Evolutionary conservation across 2,797 vertebrate species (phyloP).

Genomic region (Onychomys leucogaster): DNA sequence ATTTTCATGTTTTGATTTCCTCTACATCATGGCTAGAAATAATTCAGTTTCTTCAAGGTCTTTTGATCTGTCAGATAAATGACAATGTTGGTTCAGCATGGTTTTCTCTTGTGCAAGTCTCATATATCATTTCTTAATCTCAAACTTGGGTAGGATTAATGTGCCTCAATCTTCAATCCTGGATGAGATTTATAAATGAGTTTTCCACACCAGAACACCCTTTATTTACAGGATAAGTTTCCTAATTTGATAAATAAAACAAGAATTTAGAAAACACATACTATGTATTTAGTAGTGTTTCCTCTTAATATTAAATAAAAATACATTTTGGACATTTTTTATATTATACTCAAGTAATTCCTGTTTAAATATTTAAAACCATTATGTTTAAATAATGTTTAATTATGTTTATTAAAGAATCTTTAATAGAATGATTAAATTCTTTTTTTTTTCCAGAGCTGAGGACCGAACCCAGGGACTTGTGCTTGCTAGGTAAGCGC

Average conservation of each 20-base stretch:
- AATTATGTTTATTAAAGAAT: neutral
- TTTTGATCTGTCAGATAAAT: constrained; percentile 13
- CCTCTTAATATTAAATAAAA: neutral
- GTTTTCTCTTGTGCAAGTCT: constrained; percentile 34
- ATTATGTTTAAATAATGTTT: neutral
- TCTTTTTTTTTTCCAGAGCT: too few species aligned
- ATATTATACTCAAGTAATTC: neutral
- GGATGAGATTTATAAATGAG: neutral
- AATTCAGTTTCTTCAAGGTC: neutral
- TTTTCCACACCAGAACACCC: neutral
- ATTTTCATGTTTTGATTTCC: neutral
- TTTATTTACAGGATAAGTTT: neutral
- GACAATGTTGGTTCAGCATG: neutral
- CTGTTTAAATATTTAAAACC: neutral
- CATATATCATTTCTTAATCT: constrained; percentile 40
- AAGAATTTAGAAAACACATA: neutral
- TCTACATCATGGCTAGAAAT: neutral
- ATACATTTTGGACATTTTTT: neutral
- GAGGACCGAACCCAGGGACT: too few species aligned
- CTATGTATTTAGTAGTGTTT: neutral
- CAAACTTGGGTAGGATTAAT: neutral
- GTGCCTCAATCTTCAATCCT: neutral
- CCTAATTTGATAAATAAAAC: neutral
- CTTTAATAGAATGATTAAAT: neutral
- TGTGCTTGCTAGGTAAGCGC: too few species aligned